Evolutionary conservation across 2,797 vertebrate genomes (phyloP).

Genomic region (Melanotaenia maccullochi): DNA sequence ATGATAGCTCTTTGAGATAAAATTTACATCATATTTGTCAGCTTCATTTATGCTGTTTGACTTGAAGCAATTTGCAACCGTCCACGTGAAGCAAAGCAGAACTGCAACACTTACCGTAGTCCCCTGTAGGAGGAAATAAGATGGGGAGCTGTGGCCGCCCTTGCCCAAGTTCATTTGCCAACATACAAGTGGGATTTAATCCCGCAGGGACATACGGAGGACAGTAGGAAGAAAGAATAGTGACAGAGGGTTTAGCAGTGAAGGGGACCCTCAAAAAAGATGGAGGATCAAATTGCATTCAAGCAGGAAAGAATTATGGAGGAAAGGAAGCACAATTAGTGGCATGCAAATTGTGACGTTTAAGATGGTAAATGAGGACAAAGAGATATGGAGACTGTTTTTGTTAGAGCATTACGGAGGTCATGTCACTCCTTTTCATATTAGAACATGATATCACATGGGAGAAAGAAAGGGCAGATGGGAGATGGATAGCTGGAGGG

Average conservation of each 20-base stretch:
- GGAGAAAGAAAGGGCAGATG: slow-evolving; percentile 50
- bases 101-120: slow-evolving; percentile 10
- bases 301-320: slow-evolving; percentile 16
- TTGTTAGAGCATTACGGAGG: slow-evolving; percentile 35
- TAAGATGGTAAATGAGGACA: slow-evolving; percentile 52
- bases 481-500: slow-evolving; percentile 40
- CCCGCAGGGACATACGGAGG: slow-evolving; percentile 22
- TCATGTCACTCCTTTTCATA: slow-evolving; percentile 44
- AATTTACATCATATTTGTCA: slow-evolving; percentile 19
- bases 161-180: slow-evolving; percentile 33
- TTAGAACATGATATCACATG: slow-evolving; percentile 62
- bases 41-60: slow-evolving; percentile 4
- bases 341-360: slow-evolving; percentile 59
- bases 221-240: slow-evolving; percentile 26
- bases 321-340: slow-evolving; percentile 20
- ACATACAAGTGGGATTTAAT: slow-evolving; percentile 20
- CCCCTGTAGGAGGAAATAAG: slow-evolving; percentile 8
- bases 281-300: slow-evolving; percentile 50
- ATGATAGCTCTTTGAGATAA: slow-evolving; percentile 27
- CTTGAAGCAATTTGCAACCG: slow-evolving; percentile 14
- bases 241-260: slow-evolving; percentile 10
- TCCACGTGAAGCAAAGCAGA: slow-evolving; percentile 2
- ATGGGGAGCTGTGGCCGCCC: slow-evolving; percentile 27
- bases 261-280: slow-evolving; percentile 33
- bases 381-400: slow-evolving; percentile 32